Base-by-base conservation (phyloP, 2,797 vertebrate genomes). In the Centroberyx gerrardi region DNA sequence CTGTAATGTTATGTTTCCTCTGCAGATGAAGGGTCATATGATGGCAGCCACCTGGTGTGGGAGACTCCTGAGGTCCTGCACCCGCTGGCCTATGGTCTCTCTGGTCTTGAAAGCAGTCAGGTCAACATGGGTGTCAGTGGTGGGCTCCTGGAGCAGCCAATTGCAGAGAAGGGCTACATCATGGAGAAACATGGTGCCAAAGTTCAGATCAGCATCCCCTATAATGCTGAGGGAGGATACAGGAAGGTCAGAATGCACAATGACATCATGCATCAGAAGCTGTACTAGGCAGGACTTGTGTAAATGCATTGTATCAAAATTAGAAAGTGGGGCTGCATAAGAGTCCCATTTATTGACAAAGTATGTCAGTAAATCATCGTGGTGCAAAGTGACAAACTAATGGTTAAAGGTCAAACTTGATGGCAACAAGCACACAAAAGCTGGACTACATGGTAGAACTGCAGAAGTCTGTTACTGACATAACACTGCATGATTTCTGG, bases 201-300 rank as follows among this genome's bases (percentile, higher is more conserved):
- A 0, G 6, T 93, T 2, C 27, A 72, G 4, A 71, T 94, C 6
- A 13, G 73, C 33, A 77, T 95, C 33, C 93, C 95, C 0, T 86
- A 86, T 65, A 74, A 83, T 12, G 84, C 90, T 15, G 78, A 83
- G 2, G 93, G 90, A 54, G 90, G 73, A 2, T 51, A 83, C 79
- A 87, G 92, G 53, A 90, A 92, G 93, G 94, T 94, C 49, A 54
- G 70, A 14, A 36, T 13, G 22, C 0, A n/a, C 3, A 42, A 42
- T 40, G 38, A 40, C 38, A 12, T 33, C 38, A 12, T 33, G 33
- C 4, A 5, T 7, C 7, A 40, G 2, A 22, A 40, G 10, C 38
- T 8, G 8, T 7, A 40, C 38, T 40, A 12, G 8, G 38, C 38
- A 40, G 8, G 38, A 40, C 38, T 40, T 40, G 38, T 9, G 1